Percentiles rank a stretch among this genome's conserved stretches.
phyloP scores from a whole-genome alignment of 2,888 invertebrate species.

The Podabrus alpinus region DNA sequence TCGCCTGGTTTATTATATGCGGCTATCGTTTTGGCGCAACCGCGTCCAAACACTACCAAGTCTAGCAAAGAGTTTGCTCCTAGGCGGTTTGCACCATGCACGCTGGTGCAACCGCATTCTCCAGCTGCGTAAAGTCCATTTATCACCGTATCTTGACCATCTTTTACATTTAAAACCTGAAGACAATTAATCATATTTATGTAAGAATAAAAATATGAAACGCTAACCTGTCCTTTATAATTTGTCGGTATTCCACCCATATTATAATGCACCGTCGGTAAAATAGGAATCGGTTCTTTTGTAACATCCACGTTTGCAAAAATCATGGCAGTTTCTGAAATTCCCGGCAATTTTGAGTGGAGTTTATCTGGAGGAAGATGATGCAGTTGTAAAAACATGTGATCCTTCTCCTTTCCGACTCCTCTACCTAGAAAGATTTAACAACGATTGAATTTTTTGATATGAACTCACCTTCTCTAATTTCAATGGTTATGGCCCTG shows the following conservation, averaged over 20 bases:
- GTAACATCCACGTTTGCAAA: conserved; percentile 99
- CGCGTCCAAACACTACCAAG: conserved; percentile 97
- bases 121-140: conserved; percentile 94
- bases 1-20: conserved; percentile 87
- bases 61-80: conserved; percentile 98
- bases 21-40: conserved; percentile 91
- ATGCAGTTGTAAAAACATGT: conserved; percentile 92
- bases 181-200: neutral
- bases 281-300: conserved; percentile 96
- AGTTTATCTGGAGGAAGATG: conserved; percentile 95
- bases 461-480: conserved; percentile 75
- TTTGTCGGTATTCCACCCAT: conserved; percentile 99
- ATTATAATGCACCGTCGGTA: conserved; percentile 99
- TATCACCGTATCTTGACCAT: conserved; percentile 73
- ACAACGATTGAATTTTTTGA: neutral
- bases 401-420: conserved; percentile 95
- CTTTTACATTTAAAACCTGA: conserved; percentile 66
- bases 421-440: conserved; percentile 67
- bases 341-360: conserved; percentile 83
- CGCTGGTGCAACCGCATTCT: conserved; percentile 92
- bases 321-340: conserved; percentile 98
- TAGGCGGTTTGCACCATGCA: conserved; percentile 97
- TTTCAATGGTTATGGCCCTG: conserved; percentile 96
- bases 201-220: neutral
- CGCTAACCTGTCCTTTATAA: conserved; percentile 89